These are phyloP conservation scores for Varanus komodoensis DNA, from an alignment of 2,113 vertebrate species.

Conservation along the genomic window DNA sequence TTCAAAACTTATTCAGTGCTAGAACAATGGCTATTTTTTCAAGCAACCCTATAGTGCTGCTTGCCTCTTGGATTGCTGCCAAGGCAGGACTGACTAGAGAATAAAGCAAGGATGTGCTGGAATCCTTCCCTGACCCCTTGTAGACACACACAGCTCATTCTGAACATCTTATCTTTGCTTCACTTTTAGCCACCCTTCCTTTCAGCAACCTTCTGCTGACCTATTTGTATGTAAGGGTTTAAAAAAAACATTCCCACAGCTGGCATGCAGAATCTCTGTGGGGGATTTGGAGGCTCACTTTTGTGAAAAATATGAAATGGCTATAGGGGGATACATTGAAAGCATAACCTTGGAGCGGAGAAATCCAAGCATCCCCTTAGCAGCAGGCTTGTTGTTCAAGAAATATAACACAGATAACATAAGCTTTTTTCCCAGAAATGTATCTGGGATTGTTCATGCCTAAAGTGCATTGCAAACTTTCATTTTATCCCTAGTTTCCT, in stretches of 20 bases:
- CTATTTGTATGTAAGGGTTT: slow-evolving; percentile 34
- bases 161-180: slow-evolving; percentile 28
- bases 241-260: slow-evolving; percentile 53
- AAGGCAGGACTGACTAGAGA: background rate
- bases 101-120: background rate
- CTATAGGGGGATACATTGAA: background rate
- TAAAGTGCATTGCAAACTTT: slow-evolving; percentile 22
- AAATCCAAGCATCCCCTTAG: slow-evolving; percentile 39
- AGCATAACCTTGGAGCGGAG: background rate
- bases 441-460: background rate
- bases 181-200: background rate
- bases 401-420: slow-evolving; percentile 46
- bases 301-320: slow-evolving; percentile 42
- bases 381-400: slow-evolving; percentile 52
- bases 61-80: background rate
- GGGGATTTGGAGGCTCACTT: slow-evolving; percentile 36
- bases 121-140: background rate
- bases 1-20: background rate
- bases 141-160: background rate
- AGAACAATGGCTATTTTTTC: background rate
- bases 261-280: slow-evolving; percentile 53
- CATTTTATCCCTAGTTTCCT: background rate
- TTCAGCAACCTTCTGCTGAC: slow-evolving; percentile 49
- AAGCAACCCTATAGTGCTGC: background rate
- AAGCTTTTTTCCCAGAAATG: background rate